Evolutionary conservation across 2,888 invertebrate species (phyloP), one percentile per base, ranked within the genome.

Genomic region (Lissonota sp.): DNA sequence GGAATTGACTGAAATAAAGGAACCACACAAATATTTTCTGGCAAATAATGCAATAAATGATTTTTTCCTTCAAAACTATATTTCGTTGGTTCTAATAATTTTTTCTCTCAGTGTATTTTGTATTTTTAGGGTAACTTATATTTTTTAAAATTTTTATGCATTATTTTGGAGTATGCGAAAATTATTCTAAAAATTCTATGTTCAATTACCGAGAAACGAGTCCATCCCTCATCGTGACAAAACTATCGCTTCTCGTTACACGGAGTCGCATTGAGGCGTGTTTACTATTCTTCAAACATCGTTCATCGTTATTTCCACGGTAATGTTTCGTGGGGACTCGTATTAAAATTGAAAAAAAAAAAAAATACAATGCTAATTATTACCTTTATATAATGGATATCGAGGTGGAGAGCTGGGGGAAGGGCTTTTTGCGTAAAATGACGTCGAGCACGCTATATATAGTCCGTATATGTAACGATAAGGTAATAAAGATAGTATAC

Each of bases 401-500:
- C 87, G 81, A 81, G 70, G 58, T 26, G 72, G 78, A 2, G 26
- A 49, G 49, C 79, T 67, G 73, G 82, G 83, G 73, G 73, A 83
- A 85, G 81, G 66, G 74, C 74, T 77, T 58, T 74, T 66, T 63
- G 73, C 85, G 88, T 87, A 88, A 88, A 89, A 87, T 88, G 87
- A 83, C 84, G 67, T 58, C 60, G 66, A 82, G 79, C 89, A 89
- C 89, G 89, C 89, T 53, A 79, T 75, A 86, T 66, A 55, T 67
- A 58, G 58, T 5, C 70, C 70, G 58, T 14, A 46, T 37, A 16
- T 51, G 14, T 44, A 26, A 80, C 86, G 87, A 87, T 87, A 87
- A 86, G 83, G 87, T 88, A 89, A 89, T 89, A 89, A 88, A 89
- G 89, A 89, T 89, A 86, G 86, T 85, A 88, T 89, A 87, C 81